phyloP scores from a whole-genome alignment of 2,113 vertebrate species.

The Rostratula benghalensis region DNA sequence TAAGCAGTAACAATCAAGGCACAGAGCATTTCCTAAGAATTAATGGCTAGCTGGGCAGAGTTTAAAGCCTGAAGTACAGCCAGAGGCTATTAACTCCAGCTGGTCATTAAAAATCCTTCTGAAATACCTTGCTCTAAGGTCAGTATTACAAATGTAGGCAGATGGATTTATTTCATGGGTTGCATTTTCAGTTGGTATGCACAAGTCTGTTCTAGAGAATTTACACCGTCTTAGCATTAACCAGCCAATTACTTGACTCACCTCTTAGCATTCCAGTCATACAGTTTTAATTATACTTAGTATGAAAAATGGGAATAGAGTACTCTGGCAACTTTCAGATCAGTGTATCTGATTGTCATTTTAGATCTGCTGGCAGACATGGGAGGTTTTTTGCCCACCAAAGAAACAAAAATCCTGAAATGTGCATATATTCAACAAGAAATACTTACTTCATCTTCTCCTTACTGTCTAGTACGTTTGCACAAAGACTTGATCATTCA shows the following conservation, averaged over 20 bases:
- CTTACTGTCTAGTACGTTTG: neutral
- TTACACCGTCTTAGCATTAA: conserved; percentile 31
- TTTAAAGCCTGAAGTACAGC: conserved; percentile 47
- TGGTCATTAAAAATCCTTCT: conserved; percentile 62
- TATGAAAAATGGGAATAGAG: neutral
- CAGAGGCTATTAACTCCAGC: conserved; percentile 62
- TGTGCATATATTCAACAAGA: neutral
- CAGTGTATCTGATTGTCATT: neutral
- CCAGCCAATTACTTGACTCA: conserved; percentile 17
- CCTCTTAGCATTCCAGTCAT: neutral
- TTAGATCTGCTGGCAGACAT: neutral
- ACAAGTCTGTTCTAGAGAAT: conserved; percentile 34
- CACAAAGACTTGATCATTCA: neutral
- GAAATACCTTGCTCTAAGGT: conserved; percentile 53
- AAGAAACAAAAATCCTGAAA: neutral
- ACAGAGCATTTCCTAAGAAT: conserved; percentile 58
- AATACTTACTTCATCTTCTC: neutral
- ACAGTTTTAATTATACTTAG: conserved; percentile 14
- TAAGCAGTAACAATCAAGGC: conserved; percentile 50
- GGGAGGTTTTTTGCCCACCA: neutral
- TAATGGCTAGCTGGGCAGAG: conserved; percentile 48
- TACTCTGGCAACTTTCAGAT: neutral
- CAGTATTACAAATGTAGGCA: conserved; percentile 53
- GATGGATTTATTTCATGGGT: conserved; percentile 47
- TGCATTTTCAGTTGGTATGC: conserved; percentile 55